These are phyloP conservation scores for Tethea ocularis DNA, from an alignment of 2,888 invertebrate species.

Conservation along the genomic window DNA sequence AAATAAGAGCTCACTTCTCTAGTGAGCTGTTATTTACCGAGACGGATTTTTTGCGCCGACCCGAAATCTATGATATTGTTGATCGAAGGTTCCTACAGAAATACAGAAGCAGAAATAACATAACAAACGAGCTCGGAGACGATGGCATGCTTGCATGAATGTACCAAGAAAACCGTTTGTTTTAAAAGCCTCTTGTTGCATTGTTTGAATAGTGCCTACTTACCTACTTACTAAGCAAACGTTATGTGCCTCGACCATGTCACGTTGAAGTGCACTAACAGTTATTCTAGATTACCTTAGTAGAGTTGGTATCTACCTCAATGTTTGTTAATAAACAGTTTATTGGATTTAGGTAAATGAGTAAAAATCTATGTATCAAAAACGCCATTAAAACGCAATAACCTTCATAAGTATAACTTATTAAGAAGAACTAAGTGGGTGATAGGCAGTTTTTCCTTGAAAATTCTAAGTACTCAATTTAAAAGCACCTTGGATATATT, in stretches of 20 bases:
- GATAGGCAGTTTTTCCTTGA: background rate
- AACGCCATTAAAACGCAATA: too few species aligned
- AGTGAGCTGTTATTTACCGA: too few species aligned
- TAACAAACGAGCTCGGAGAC: background rate
- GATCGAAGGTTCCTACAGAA: too few species aligned
- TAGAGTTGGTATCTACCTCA: background rate
- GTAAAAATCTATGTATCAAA: too few species aligned
- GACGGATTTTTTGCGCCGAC: too few species aligned
- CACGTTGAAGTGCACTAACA: background rate
- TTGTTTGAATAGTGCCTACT: background rate
- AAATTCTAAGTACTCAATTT: background rate
- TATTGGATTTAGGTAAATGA: too few species aligned
- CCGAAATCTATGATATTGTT: too few species aligned
- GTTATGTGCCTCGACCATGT: background rate
- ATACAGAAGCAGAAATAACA: too few species aligned
- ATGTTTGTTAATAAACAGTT: background rate
- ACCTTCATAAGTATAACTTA: too few species aligned
- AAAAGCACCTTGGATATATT: background rate
- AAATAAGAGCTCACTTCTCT: too few species aligned
- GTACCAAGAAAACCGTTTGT: background rate
- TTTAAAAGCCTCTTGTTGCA: constrained; percentile 10
- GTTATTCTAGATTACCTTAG: background rate
- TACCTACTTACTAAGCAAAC: background rate
- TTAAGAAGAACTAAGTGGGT: background rate
- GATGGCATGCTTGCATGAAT: background rate